Percentiles rank a stretch among this genome's conserved stretches.
Conservation (phyloP, 2,113 vertebrate species). For the Platysternon megacephalum region DNA sequence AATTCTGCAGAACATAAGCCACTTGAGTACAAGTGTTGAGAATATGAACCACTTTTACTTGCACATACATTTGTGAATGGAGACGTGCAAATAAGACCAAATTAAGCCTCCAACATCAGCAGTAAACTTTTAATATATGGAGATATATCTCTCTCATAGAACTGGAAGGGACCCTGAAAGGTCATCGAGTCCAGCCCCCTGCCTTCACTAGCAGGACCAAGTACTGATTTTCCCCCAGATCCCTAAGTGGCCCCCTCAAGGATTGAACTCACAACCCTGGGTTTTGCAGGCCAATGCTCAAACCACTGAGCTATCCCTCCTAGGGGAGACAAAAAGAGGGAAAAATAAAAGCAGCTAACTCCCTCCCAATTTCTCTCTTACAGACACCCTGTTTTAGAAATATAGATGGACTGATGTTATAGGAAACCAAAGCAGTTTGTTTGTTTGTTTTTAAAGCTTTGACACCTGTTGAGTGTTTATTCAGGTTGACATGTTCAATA, state of each 20-base stretch:
- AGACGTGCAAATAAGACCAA: neutral
- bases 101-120: neutral
- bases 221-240: too few species aligned
- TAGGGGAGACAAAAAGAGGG: neutral
- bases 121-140: neutral
- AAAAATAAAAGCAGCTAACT: neutral
- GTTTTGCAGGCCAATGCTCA: too few species aligned
- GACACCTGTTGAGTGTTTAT: neutral
- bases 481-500: neutral
- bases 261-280: too few species aligned
- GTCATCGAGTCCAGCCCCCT: too few species aligned
- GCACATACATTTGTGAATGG: neutral
- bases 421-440: neutral
- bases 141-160: too few species aligned
- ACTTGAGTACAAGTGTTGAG: neutral
- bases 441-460: neutral
- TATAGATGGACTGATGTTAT: neutral
- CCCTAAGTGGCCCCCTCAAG: too few species aligned
- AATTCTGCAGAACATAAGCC: neutral
- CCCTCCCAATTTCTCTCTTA: neutral
- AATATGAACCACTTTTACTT: neutral
- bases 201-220: too few species aligned
- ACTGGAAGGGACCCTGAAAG: too few species aligned
- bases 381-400: neutral
- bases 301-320: too few species aligned